Conservation (phyloP, 2,888 invertebrate genomes). For the Resseliella maxima region DNA sequence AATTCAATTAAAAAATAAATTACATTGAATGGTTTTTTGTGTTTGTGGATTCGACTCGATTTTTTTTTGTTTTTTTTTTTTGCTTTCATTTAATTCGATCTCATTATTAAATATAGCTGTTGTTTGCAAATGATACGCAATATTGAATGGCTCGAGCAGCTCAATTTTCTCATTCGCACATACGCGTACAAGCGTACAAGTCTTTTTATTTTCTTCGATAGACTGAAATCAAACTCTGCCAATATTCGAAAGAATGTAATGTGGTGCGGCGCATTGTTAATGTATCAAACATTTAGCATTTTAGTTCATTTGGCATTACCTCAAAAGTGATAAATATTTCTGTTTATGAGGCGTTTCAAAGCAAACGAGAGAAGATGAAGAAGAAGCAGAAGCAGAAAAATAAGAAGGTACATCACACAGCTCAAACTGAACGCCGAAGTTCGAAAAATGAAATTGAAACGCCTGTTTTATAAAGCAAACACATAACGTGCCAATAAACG, state of each 20-base stretch:
- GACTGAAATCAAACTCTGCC: neutral
- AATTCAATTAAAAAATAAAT: conserved; percentile 32
- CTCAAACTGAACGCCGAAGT: no score
- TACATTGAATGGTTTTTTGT: conserved; percentile 22
- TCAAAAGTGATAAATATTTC: conserved; percentile 54
- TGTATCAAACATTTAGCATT: conserved; percentile 40
- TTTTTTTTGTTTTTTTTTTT: neutral
- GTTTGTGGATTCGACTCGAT: neutral
- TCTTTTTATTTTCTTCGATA: neutral
- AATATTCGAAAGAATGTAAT: neutral
- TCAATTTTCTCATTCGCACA: neutral
- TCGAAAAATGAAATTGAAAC: conserved; percentile 14
- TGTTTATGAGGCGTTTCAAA: conserved; percentile 54
- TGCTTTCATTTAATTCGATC: conserved; percentile 19
- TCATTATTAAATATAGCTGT: conserved; percentile 53
- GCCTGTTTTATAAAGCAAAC: conserved; percentile 7
- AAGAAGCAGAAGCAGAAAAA: neutral
- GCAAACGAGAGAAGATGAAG: neutral
- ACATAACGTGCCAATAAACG: conserved; percentile 37
- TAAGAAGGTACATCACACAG: no score
- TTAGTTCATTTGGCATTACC: conserved; percentile 56
- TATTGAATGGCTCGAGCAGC: neutral
- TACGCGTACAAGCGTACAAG: no score
- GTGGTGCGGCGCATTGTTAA: conserved; percentile 23
- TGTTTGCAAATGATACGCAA: neutral